Evolutionary conservation across 2,888 invertebrate species (phyloP), one percentile per base, ranked within the genome.

Genomic region (Agonopterix subpropinquella): DNA sequence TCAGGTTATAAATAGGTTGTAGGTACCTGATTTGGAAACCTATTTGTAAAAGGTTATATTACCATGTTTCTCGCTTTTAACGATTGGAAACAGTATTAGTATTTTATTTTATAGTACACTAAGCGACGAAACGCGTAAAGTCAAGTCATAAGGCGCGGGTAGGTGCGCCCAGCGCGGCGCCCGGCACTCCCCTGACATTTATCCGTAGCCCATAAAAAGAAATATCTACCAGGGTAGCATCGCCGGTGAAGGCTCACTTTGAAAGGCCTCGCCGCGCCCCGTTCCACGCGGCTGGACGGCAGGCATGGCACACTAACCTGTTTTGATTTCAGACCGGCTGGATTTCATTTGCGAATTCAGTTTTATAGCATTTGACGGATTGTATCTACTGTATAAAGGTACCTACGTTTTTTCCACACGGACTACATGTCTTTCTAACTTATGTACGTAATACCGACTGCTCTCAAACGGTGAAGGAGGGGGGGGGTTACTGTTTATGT

Each of bases 171-270:
- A 4, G 28, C 28, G 28, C 63, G 28, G 28, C 28, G 28, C 63
- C 75, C 65, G 70, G 73, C 86, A 78, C 86, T 77, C 86, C 84
- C 84, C 77, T 84, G 85, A 74, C 86, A 85, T 85, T 86, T 87
- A 79, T 76, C 77, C 80, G 73, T 73, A 77, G 78, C 78, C 82
- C 86, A 84, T 87, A 87, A 87, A 87, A 87, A 85, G 83, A 85
- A 83, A 84, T 80, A 79, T 78, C 77, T 79, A 85, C 84, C 74
- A 83, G 86, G 81, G 76, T 64, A 79, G 64, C 81, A 86, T 79
- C 61, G 70, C 66, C 28, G 57, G 68, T 60, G 65, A 76, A 28
- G 79, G 80, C 69, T 73, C 28, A 65, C 70, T 68, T 72, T 67
- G 68, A 85, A 83, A 86, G 81, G 86, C 83, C 80, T 76, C 77